Evolutionary conservation across 2,797 vertebrate genomes (phyloP).

Genomic region (Parauchenoglanis punctatus): DNA sequence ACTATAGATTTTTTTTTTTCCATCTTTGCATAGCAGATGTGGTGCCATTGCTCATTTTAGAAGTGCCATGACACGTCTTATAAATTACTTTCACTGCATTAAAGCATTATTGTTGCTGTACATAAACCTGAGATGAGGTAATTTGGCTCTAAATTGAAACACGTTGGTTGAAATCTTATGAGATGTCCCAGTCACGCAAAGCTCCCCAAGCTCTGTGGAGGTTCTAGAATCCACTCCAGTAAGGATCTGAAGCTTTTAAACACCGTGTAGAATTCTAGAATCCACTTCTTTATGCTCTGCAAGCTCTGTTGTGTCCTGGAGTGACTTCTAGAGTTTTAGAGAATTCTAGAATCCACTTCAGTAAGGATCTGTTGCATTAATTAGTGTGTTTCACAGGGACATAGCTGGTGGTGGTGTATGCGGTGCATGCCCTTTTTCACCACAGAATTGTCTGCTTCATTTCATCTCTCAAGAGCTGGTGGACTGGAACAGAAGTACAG

Average conservation of each 20-base stretch:
- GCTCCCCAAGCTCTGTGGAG: too few species aligned
- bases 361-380: neutral
- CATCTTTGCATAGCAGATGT: slow-evolving; percentile 3
- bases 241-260: neutral
- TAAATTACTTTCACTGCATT: slow-evolving; percentile 1
- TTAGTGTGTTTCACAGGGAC: neutral
- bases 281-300: too few species aligned
- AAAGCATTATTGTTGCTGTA: slow-evolving; percentile 1
- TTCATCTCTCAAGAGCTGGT: neutral
- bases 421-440: neutral
- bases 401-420: neutral
- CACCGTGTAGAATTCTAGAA: neutral
- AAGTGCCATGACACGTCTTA: slow-evolving; percentile 8
- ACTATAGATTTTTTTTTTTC: slow-evolving; percentile 14
- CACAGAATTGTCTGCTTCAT: neutral
- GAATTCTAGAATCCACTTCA: neutral
- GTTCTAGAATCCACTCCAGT: neutral
- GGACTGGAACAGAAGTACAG: neutral
- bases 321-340: neutral
- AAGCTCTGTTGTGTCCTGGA: neutral
- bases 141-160: neutral
- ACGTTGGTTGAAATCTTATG: neutral
- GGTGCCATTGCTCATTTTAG: slow-evolving; percentile 24
- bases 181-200: too few species aligned
- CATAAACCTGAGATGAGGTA: neutral